phyloP scores from a whole-genome alignment of 2,113 vertebrate genomes.

The Oreotrochilus melanogaster region DNA sequence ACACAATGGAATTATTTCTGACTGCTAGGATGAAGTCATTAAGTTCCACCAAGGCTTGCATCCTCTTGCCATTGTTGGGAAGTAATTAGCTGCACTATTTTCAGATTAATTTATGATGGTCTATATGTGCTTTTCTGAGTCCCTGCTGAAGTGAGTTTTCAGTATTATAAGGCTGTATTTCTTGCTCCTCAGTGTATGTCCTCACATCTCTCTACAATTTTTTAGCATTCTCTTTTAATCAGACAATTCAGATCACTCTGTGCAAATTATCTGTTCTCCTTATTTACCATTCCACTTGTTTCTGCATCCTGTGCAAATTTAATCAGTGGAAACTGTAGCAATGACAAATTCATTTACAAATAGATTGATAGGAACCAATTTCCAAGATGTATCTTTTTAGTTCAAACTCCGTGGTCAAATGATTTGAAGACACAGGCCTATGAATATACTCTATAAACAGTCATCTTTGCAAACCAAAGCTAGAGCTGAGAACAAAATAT shows the following conservation, averaged over 20 bases:
- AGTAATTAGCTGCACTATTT: neutral
- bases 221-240: neutral
- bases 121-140: neutral
- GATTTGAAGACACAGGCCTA: neutral
- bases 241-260: neutral
- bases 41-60: neutral
- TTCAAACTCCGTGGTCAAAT: neutral
- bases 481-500: neutral
- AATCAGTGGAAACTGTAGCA: neutral
- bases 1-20: neutral
- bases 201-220: neutral
- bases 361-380: neutral
- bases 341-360: neutral
- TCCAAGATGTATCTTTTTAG: neutral
- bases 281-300: neutral
- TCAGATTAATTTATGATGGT: neutral
- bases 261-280: neutral
- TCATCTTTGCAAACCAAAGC: neutral
- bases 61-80: neutral
- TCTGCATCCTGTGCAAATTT: conserved; percentile 1
- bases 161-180: neutral
- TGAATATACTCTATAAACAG: neutral
- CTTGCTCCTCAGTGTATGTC: neutral
- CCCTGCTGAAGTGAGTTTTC: neutral
- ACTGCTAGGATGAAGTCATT: neutral